Evolutionary conservation across 2,888 invertebrate species (phyloP), one percentile per base, ranked within the genome.

Genomic region (Cyaniris semiargus): DNA sequence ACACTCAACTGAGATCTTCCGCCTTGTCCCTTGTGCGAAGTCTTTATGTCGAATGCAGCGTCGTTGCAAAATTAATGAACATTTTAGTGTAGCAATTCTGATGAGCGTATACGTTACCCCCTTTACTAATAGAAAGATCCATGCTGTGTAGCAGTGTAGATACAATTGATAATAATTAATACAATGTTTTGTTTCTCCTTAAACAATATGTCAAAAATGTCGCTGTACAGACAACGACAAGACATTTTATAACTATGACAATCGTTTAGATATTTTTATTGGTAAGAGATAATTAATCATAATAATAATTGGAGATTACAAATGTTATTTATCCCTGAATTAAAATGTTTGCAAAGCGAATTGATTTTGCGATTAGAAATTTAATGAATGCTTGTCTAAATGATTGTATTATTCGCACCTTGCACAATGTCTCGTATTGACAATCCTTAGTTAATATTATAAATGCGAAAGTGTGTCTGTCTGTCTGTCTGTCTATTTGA

Each of bases 1-100:
- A 74, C 53, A 53, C 18, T 74, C 23, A 44, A 21, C 48, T 48
- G 53, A 74, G 48, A 48, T 27, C 53, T 74, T 74, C 74, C 48
- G 53, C 44, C 15, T 53, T 18, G 23, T 48, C 48, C 66, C 27
- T 66, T 66, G 27, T 31, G 66, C 18, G 18, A 23, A 31, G 27
- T 66, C 18, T 31, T 66, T 27, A 66, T 66, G 66, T 15, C 27
- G 15, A 66, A 27, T 66, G 66, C 18, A 60, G 60, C 60, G 23
- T 60, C 23, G 18, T 27, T 66, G 66, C 66, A 18, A 23, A 27
- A 27, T 13, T 4, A 8, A 60, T 60, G 21, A 60, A 21, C 2
- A 6, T 58, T 66, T 31, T 66, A 27, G 48, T 15, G 48, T 18
- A 6, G 18, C 13, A n/a, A n/a, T n/a, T 53, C 15, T 18, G 53